Evolutionary conservation across 2,888 invertebrate species (phyloP).

Genomic region (Nemapogon koenigi): DNA sequence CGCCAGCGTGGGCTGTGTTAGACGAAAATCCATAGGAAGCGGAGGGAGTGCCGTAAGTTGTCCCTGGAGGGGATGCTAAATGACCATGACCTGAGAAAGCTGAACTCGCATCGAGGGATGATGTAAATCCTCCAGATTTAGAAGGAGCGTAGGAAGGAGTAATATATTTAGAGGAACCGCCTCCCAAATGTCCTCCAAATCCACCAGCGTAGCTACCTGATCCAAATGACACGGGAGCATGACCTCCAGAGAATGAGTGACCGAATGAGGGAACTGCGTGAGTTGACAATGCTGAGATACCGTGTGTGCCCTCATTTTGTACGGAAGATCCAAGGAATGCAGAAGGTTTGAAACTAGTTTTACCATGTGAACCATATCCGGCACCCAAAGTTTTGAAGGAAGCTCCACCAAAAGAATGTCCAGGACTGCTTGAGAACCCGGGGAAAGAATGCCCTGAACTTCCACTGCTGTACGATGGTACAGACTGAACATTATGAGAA

Average conservation of each 20-base stretch:
- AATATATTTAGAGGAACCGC: conserved; percentile 35
- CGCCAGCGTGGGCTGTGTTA: conserved; percentile 33
- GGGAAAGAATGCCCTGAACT: conserved; percentile 13
- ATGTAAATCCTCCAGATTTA: conserved; percentile 34
- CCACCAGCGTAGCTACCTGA: conserved; percentile 32
- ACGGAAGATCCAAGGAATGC: conserved; percentile 46
- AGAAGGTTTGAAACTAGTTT: conserved; percentile 51
- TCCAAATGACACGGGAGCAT: conserved; percentile 22
- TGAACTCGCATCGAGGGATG: conserved; percentile 32
- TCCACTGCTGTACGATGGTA: conserved; percentile 16
- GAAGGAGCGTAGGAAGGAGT: conserved; percentile 34
- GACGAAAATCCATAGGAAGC: conserved; percentile 27
- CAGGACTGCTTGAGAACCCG: conserved; percentile 12
- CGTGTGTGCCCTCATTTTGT: conserved; percentile 36
- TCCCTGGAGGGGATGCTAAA: conserved; percentile 34
- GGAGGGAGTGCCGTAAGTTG: conserved; percentile 38
- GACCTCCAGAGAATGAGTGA: conserved; percentile 10
- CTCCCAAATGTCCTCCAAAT: conserved; percentile 30
- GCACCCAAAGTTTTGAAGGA: conserved; percentile 31
- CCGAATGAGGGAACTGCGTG: conserved; percentile 34
- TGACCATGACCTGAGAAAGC: conserved; percentile 38
- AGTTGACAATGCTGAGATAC: conserved; percentile 31
- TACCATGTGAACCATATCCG: conserved; percentile 33
- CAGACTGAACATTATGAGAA: conserved; percentile 25
- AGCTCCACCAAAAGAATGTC: conserved; percentile 23